These are phyloP conservation scores for Danio kyathit DNA, from an alignment of 2,797 vertebrate species.

Conservation along the genomic window DNA sequence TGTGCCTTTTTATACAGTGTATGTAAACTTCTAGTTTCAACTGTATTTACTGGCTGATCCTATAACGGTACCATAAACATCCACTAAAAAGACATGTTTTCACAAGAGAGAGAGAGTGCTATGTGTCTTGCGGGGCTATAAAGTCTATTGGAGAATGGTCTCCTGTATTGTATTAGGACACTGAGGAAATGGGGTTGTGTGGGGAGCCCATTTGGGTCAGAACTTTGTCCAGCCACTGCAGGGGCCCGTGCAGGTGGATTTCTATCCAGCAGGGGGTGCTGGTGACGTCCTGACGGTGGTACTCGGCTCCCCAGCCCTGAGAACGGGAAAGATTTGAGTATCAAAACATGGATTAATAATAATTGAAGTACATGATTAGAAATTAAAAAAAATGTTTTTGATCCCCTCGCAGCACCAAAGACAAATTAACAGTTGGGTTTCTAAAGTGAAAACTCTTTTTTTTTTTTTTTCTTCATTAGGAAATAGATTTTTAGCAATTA, in stretches of 20 bases:
- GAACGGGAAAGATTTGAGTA: constrained; percentile 5
- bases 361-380: background rate
- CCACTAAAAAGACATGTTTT: constrained; percentile 20
- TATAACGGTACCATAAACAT: constrained; percentile 42
- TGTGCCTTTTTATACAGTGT: no score
- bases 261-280: constrained; percentile 99
- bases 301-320: constrained; percentile 97
- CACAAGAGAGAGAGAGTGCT: background rate
- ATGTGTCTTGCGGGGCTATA: background rate
- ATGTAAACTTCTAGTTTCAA: no score
- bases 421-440: background rate
- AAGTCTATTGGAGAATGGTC: constrained; percentile 4
- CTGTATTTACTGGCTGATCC: constrained; percentile 1
- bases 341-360: background rate
- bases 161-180: constrained; percentile 83
- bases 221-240: constrained; percentile 99
- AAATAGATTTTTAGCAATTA: no score
- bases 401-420: background rate
- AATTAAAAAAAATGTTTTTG: background rate
- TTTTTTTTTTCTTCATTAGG: no score
- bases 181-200: constrained; percentile 96
- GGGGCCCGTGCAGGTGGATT: constrained; percentile 94
- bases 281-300: constrained; percentile 97
- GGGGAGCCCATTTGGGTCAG: constrained; percentile 98
- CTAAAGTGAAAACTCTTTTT: no score